phyloP scores from a whole-genome alignment of 2,888 invertebrate species.

The Archaeoteleia sp. region DNA sequence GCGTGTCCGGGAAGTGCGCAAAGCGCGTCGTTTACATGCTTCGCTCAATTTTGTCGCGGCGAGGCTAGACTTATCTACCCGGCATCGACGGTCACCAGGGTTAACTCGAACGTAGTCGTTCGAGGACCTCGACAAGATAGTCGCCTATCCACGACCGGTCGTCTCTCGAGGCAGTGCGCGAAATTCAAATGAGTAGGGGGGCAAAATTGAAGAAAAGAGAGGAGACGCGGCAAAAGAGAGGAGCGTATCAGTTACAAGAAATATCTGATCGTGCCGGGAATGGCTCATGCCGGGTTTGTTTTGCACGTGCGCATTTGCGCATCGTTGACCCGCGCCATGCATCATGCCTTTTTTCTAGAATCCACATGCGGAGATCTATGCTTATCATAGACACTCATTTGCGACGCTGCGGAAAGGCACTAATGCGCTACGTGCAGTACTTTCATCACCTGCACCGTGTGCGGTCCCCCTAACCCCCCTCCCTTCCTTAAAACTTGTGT shows the following conservation, averaged over 20 bases:
- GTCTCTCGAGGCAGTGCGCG: constrained; percentile 52
- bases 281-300: constrained; percentile 41
- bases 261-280: constrained; percentile 57
- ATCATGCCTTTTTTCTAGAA: constrained; percentile 41
- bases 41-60: too few relatives aligned
- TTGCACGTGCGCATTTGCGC: constrained; percentile 42
- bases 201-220: constrained; percentile 58
- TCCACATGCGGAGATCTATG: constrained; percentile 7
- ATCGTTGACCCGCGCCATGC: constrained; percentile 45
- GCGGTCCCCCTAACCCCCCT: too few relatives aligned
- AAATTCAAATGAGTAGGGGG: constrained; percentile 61
- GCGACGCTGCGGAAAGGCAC: constrained; percentile 3
- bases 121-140: constrained; percentile 57
- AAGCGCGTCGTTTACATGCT: too few relatives aligned
- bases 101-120: constrained; percentile 53
- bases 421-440: constrained; percentile 1
- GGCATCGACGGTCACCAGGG: constrained; percentile 60
- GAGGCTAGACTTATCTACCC: constrained; percentile 57
- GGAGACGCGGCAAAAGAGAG: constrained; percentile 44
- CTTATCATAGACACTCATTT: constrained; percentile 48
- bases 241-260: constrained; percentile 65
- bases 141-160: constrained; percentile 62
- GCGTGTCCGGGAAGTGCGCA: too few relatives aligned
- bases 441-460: constrained; percentile 4
- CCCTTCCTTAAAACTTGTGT: too few relatives aligned